Evolutionary conservation across 2,797 vertebrate species (phyloP).

Genomic region (Echeneis naucrates): DNA sequence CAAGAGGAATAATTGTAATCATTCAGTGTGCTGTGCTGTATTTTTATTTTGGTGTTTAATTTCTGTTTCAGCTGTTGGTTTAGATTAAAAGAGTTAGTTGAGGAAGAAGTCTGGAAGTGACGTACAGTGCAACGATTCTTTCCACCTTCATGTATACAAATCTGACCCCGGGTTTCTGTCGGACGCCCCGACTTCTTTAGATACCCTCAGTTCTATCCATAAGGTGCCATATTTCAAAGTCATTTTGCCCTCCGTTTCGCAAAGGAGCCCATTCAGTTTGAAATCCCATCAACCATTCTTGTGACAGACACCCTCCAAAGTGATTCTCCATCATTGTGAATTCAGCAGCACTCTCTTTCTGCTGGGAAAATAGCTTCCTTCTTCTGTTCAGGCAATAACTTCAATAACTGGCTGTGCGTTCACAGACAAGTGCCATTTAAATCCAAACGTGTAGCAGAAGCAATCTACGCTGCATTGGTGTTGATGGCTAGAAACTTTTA

Average conservation of each 20-base stretch:
- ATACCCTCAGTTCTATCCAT: conserved; percentile 42
- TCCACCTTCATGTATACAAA: conserved; percentile 37
- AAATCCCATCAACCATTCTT: conserved; percentile 60
- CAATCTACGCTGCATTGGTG: conserved; percentile 37
- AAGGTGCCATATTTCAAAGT: conserved; percentile 65
- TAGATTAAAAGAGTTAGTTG: conserved; percentile 6
- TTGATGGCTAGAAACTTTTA: conserved; percentile 56
- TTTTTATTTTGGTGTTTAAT: neutral
- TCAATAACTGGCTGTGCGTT: conserved; percentile 59
- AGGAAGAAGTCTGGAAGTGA: conserved; percentile 31
- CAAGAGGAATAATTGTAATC: too few relatives aligned
- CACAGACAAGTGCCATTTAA: conserved; percentile 66
- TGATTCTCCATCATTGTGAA: conserved; percentile 62
- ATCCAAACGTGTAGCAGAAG: conserved; percentile 57
- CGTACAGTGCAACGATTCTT: conserved; percentile 9
- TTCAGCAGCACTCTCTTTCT: conserved; percentile 61
- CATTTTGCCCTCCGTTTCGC: conserved; percentile 53
- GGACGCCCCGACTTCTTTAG: conserved; percentile 40
- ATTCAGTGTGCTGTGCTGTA: neutral
- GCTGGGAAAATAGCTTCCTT: conserved; percentile 68
- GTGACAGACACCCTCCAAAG: conserved; percentile 60
- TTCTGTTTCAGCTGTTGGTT: neutral
- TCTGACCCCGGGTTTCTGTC: conserved; percentile 43
- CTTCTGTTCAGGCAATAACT: conserved; percentile 67
- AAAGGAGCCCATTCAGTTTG: conserved; percentile 65